Evolutionary conservation across 2,888 invertebrate species (phyloP), one percentile per base, ranked within the genome.

Genomic region (Cremastinae sp.): DNA sequence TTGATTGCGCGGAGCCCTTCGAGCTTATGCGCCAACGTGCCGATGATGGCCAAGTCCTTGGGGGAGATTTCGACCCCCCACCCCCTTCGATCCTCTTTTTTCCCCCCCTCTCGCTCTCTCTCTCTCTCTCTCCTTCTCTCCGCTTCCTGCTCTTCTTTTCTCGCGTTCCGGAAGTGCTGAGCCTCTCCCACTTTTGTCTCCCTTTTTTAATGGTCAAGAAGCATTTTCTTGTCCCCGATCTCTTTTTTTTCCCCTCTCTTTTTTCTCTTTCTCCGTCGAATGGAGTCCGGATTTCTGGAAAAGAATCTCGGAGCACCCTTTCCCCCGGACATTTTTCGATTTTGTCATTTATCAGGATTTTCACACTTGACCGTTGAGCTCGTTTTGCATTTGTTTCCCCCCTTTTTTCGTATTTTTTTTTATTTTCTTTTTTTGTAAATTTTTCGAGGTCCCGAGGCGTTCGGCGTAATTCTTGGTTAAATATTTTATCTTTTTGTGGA

Each of bases 291-390:
- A 28, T 28, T 28, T 28, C 28, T 28, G 28, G 28, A 54, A 53
- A 43, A 61, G 9, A 45, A 59, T 14, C 58, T 14, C 58, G 20
- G 12, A 20, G 45, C 58, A 51, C 65, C 51, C 49, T 75, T 72
- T 56, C 59, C 59, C 41, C 49, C 51, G 34, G 16, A 51, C 41
- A 58, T 38, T 49, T 49, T 49, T 20, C 49, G 58, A 58, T 45
- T 56, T 14, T 12, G 12, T n/a, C 89, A 89, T 88, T 87, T 87
- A 88, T 88, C 88, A 89, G 84, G 87, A 87, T 88, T 85, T 86
- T 81, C 80, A 81, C 78, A 79, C 82, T 84, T 85, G 87, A 87
- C 87, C 87, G 83, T 71, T 82, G 80, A 80, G 74, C 81, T 59
- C 36, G 41, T n/a, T n/a, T n/a, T n/a, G 28, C 77, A 74, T 72